These are phyloP conservation scores for Acleris sparsana DNA, from an alignment of 2,888 invertebrate species.

Conservation along the genomic window DNA sequence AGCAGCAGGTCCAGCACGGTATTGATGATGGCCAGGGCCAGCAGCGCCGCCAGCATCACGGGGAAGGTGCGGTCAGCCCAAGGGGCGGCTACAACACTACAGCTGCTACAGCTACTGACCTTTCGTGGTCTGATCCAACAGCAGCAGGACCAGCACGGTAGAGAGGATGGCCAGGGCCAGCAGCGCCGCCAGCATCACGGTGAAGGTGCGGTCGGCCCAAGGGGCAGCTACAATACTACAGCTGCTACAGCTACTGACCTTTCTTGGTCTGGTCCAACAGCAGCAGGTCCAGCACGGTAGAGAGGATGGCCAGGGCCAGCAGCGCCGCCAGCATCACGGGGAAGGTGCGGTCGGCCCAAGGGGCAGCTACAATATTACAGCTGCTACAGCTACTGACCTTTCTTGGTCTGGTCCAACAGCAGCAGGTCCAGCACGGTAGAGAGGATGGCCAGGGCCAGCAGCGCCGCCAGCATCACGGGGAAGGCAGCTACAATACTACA, in stretches of 20 bases:
- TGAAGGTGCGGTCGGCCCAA: conserved; percentile 41
- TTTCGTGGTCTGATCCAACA: conserved; percentile 64
- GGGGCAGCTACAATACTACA: conserved; percentile 43
- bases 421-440: no score
- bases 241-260: conserved; percentile 48
- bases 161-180: conserved; percentile 60
- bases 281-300: conserved; percentile 63
- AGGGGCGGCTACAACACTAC: not conserved
- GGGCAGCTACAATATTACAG: conserved; percentile 42
- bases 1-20: no score
- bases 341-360: conserved; percentile 42
- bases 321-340: conserved; percentile 46
- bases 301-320: conserved; percentile 58
- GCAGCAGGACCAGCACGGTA: conserved; percentile 62
- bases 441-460: conserved; percentile 60
- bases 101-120: conserved; percentile 45
- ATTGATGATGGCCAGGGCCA: conserved; percentile 56
- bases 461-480: conserved; percentile 41
- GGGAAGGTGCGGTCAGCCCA: no score
- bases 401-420: conserved; percentile 37
- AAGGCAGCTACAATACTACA: not conserved
- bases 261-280: conserved; percentile 63
- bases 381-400: conserved; percentile 51
- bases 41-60: conserved; percentile 46
- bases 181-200: conserved; percentile 46